phyloP scores from a whole-genome alignment of 2,113 vertebrate genomes.

The Chitala chitala region DNA sequence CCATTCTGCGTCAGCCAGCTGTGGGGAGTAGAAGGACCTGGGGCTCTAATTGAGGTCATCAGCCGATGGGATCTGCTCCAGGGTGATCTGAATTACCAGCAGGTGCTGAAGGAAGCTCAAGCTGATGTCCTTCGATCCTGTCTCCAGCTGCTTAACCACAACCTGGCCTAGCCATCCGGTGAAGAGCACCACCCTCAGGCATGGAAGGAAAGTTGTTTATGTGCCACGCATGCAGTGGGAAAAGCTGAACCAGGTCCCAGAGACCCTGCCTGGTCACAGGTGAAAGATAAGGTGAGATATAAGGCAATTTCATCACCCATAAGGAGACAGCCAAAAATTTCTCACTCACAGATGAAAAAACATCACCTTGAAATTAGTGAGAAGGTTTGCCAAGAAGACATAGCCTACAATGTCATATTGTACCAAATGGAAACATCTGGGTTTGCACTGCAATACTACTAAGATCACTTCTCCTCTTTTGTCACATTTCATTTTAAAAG shows the following conservation, averaged over 20 bases:
- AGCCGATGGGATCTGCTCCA: conserved; percentile 37
- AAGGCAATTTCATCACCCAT: neutral
- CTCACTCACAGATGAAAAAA: neutral
- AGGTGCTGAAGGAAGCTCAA: conserved; percentile 68
- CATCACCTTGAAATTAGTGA: neutral
- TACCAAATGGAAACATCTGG: conserved; percentile 1
- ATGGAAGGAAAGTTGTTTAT: neutral
- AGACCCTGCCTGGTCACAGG: neutral
- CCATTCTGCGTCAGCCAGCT: conserved; percentile 47
- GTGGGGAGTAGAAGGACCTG: conserved; percentile 37
- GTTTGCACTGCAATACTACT: neutral
- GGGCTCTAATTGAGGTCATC: conserved; percentile 40
- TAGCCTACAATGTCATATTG: neutral
- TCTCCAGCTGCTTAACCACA: conserved; percentile 67
- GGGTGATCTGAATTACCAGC: conserved; percentile 68
- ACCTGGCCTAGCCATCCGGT: conserved; percentile 67
- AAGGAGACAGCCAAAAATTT: neutral
- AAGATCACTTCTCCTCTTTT: neutral
- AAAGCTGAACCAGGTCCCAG: neutral
- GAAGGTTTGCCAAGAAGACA: neutral
- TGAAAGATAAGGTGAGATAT: neutral
- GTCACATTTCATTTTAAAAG: neutral
- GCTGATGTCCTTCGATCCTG: conserved; percentile 67
- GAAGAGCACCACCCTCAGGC: conserved; percentile 76
- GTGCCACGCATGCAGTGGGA: neutral